A percentile compares a stretch with the other conserved stretches of the same genome.
Evolutionary conservation across 35 echinoderm and acorn worm species (phyloP).

Genomic region (Apostichopus californicus): DNA sequence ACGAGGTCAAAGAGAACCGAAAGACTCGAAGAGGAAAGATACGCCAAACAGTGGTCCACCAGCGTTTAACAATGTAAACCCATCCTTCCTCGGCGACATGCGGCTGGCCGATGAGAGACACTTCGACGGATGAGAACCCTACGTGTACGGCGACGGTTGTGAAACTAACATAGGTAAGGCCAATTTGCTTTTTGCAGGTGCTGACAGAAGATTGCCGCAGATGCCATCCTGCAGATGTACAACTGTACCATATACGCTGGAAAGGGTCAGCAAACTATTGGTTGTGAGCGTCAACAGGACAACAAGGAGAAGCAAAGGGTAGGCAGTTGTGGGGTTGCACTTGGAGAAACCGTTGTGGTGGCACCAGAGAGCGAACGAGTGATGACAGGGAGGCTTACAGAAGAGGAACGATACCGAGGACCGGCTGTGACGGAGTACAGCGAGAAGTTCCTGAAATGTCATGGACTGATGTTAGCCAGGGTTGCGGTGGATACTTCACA

Average conservation of each 20-base stretch:
- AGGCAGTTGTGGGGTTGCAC: neutral
- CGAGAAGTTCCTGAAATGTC: too few relatives aligned
- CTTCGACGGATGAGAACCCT: too few relatives aligned
- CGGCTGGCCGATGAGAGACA: too few relatives aligned
- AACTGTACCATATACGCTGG: conserved; percentile 30
- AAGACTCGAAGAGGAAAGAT: too few relatives aligned
- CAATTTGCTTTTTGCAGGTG: too few relatives aligned
- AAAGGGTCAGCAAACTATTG: neutral
- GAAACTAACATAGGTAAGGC: too few relatives aligned
- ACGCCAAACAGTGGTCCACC: too few relatives aligned
- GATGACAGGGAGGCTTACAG: conserved; percentile 13
- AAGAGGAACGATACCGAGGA: conserved; percentile 8
- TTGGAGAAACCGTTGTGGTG: conserved; percentile 12
- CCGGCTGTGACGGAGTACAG: neutral
- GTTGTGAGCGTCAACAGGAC: neutral
- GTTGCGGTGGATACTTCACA: too few relatives aligned
- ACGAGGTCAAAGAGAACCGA: neutral
- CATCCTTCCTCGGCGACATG: too few relatives aligned
- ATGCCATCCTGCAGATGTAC: conserved; percentile 39
- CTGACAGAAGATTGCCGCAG: too few relatives aligned
- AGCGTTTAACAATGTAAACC: conserved; percentile 1
- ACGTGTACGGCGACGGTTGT: too few relatives aligned
- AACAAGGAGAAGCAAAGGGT: neutral
- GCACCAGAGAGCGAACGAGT: conserved; percentile 7
- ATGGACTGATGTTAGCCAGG: too few relatives aligned